Conservation (phyloP, 2,888 invertebrate species). For the Cryptus viduatorius region DNA sequence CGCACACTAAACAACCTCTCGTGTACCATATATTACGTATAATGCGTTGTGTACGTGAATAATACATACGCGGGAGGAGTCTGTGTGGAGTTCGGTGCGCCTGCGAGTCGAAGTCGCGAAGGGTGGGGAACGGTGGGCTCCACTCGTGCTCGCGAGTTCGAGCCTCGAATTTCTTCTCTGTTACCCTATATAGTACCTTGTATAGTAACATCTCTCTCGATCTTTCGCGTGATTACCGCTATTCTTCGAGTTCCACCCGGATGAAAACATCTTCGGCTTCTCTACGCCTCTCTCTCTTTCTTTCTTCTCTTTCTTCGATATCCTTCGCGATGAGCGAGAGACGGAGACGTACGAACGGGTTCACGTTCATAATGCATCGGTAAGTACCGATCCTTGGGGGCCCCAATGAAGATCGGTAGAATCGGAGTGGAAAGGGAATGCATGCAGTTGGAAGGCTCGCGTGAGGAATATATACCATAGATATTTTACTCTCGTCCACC, state of each 20-base stretch:
- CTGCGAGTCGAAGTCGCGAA: not conserved
- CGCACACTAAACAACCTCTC: not conserved
- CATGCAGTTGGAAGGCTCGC: conserved; percentile 11
- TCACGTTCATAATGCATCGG: conserved; percentile 61
- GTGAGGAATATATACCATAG: conserved; percentile 28
- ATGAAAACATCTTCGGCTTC: not conserved
- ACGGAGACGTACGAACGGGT: conserved; percentile 39
- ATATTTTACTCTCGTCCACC: conserved; percentile 19
- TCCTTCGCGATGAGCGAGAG: conserved; percentile 10
- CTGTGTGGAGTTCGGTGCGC: not conserved
- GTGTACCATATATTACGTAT: not conserved
- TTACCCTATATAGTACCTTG: not conserved
- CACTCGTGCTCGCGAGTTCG: conserved; percentile 14
- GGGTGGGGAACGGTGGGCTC: not conserved
- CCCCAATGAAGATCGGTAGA: conserved; percentile 31
- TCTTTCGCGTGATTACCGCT: conserved; percentile 39
- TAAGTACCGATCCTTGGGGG: conserved; percentile 55
- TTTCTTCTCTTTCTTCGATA: not conserved
- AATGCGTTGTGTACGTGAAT: not conserved
- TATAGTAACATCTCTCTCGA: not conserved
- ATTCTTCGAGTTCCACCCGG: conserved; percentile 26
- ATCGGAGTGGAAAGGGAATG: conserved; percentile 34
- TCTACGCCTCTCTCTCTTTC: not conserved
- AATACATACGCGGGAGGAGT: not conserved
- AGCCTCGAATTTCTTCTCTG: conserved; percentile 8